Evolutionary conservation across 2,888 invertebrate genomes (phyloP).

Genomic region (Omphaloscelis lunosa): DNA sequence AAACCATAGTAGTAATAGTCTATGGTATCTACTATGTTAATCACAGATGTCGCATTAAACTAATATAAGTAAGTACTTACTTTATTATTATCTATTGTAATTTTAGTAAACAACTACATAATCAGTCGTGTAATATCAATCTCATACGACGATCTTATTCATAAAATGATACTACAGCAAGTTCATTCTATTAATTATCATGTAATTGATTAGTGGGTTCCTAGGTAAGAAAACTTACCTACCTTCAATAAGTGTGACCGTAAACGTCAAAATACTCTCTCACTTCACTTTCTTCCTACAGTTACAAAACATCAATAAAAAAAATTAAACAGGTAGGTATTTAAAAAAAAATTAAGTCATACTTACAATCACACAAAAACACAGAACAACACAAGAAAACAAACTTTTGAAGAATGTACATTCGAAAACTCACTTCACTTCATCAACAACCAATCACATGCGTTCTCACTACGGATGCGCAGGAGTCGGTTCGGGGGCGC

Average conservation of each 20-base stretch:
- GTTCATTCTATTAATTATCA: neutral
- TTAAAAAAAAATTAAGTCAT: neutral
- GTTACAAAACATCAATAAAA: neutral
- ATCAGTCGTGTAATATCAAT: neutral
- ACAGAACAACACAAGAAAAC: slow-evolving; percentile 9
- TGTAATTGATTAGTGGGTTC: neutral
- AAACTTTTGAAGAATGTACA: slow-evolving; percentile 2
- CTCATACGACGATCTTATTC: neutral
- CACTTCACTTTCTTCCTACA: neutral
- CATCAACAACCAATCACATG: slow-evolving; percentile 49
- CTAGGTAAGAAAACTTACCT: neutral
- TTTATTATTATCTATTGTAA: slow-evolving; percentile 4
- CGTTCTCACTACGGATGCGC: slow-evolving; percentile 58
- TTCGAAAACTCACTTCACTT: slow-evolving; percentile 36
- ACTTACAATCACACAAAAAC: slow-evolving; percentile 41
- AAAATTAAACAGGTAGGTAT: neutral
- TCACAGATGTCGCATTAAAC: neutral
- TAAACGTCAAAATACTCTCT: neutral
- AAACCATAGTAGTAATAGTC: neutral
- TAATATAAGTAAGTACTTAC: neutral
- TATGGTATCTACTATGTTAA: neutral
- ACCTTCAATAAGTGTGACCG: neutral
- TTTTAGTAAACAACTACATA: slow-evolving; percentile 6
- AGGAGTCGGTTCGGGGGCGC: slow-evolving; percentile 66
- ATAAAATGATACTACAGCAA: neutral